A percentile compares a stretch with the other conserved stretches of the same genome.
Evolutionary conservation across 2,888 invertebrate genomes (phyloP).

Genomic region (Rhagonycha lutea): DNA sequence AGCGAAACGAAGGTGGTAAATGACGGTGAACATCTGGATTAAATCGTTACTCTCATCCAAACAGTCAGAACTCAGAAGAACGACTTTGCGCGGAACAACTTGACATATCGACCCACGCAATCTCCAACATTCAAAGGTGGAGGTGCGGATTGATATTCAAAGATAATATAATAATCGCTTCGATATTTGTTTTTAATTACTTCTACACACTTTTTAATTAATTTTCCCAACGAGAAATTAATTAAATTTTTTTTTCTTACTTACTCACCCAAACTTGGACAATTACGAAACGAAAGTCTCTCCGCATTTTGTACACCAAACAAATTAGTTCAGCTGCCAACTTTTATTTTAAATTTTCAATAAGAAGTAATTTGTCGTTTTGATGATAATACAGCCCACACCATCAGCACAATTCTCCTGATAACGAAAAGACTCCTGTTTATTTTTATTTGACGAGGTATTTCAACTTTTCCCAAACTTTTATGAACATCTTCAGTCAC

Average conservation of each 20-base stretch:
- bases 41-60: constrained; percentile 26
- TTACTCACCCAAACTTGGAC: background rate
- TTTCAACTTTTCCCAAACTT: background rate
- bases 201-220: background rate
- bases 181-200: background rate
- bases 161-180: background rate
- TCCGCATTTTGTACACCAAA: background rate
- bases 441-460: background rate
- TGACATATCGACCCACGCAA: constrained; percentile 31
- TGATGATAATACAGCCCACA: background rate
- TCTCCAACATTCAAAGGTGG: constrained; percentile 18
- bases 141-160: constrained; percentile 18
- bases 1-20: constrained; percentile 30
- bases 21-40: constrained; percentile 29
- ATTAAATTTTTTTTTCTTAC: background rate
- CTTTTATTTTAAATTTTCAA: background rate
- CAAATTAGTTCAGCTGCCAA: background rate
- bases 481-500: background rate
- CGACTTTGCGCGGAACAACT: constrained; percentile 26
- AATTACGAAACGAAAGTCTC: background rate
- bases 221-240: background rate
- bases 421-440: background rate
- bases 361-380: background rate
- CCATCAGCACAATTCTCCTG: background rate
- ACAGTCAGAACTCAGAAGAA: constrained; percentile 20